Percentiles rank a stretch among this genome's conserved stretches.
Conservation (phyloP, 2,888 invertebrate species). For the Sphaerophoria taeniata region DNA sequence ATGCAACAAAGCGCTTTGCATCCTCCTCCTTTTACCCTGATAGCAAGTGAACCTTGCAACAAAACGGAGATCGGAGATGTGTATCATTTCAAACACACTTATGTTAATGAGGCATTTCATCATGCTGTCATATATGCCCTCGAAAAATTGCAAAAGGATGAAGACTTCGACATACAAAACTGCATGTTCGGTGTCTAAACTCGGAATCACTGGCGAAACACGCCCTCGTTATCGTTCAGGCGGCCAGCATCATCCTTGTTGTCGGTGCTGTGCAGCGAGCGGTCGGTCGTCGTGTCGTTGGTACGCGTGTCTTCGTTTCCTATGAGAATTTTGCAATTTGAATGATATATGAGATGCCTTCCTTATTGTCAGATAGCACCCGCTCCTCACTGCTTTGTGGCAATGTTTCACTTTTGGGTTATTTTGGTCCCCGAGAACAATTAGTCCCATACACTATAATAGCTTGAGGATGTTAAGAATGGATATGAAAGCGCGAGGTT, state of each 20-base stretch:
- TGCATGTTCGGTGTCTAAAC: slow-evolving; percentile 38
- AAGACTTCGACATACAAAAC: slow-evolving; percentile 8
- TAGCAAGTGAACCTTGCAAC: slow-evolving; percentile 9
- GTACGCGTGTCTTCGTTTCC: slow-evolving; percentile 69
- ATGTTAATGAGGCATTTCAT: slow-evolving; percentile 74
- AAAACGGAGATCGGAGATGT: not conserved
- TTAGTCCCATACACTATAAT: slow-evolving; percentile 39
- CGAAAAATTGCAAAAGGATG: slow-evolving; percentile 41
- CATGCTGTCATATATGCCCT: slow-evolving; percentile 68
- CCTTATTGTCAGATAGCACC: slow-evolving; percentile 40
- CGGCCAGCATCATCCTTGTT: not conserved
- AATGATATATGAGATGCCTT: slow-evolving; percentile 29
- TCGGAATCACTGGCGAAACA: slow-evolving; percentile 49
- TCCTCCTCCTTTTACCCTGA: slow-evolving; percentile 38
- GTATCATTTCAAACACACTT: slow-evolving; percentile 68
- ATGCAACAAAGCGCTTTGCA: slow-evolving; percentile 25
- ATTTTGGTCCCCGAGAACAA: slow-evolving; percentile 28
- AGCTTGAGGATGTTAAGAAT: slow-evolving; percentile 2
- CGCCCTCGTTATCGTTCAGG: slow-evolving; percentile 40
- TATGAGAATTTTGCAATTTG: slow-evolving; percentile 52
- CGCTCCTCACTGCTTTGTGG: slow-evolving; percentile 63
- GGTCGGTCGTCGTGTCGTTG: slow-evolving; percentile 5
- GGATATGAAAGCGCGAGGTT: slow-evolving; percentile 52
- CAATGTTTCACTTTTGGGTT: slow-evolving; percentile 39
- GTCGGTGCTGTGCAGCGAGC: not conserved